Evolutionary conservation across 2,797 vertebrate genomes (phyloP).

Genomic region (Florisuga fusca): DNA sequence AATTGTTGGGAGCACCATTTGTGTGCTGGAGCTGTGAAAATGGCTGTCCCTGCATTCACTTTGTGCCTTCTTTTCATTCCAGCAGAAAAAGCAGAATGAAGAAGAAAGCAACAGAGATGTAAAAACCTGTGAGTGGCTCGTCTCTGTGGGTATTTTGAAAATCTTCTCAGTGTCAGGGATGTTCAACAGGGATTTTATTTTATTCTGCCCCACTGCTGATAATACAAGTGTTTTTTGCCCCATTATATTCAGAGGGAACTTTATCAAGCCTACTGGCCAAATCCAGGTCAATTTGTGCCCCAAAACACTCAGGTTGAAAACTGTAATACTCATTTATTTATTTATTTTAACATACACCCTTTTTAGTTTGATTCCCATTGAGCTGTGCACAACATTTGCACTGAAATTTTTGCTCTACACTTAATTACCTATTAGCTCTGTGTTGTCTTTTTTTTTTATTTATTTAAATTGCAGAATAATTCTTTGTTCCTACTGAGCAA

Average conservation of each 20-base stretch:
- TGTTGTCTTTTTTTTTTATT: neutral
- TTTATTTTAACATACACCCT: accelerated
- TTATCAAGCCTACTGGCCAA: neutral
- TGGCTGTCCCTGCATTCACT: neutral
- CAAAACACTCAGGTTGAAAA: neutral
- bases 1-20: neutral
- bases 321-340: neutral
- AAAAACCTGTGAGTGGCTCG: neutral
- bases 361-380: neutral
- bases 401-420: neutral
- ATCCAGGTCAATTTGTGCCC: neutral
- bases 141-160: neutral
- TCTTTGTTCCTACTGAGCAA: neutral
- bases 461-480: neutral
- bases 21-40: neutral
- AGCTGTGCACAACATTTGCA: no score
- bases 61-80: neutral
- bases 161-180: neutral
- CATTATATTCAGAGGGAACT: neutral
- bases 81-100: neutral
- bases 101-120: neutral
- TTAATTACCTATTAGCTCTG: neutral
- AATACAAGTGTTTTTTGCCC: accelerated
- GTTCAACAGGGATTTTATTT: neutral
- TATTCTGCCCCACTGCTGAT: neutral